phyloP scores from a whole-genome alignment of 2,888 invertebrate species.

The Dasypogon diadema region DNA sequence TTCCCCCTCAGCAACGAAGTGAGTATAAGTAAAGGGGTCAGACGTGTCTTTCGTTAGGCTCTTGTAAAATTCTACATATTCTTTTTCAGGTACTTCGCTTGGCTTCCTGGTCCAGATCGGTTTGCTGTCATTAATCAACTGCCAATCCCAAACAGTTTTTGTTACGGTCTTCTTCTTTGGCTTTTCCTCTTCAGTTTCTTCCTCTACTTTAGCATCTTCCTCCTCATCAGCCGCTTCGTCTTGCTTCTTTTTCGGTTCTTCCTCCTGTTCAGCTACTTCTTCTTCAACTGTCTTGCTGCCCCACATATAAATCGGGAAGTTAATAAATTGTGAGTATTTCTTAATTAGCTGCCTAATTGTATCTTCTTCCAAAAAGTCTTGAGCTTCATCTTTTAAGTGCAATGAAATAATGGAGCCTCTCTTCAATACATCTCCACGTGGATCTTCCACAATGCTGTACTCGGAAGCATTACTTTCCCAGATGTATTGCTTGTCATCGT shows the following conservation, averaged over 20 bases:
- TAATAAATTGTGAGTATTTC: constrained; percentile 99
- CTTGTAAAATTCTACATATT: constrained; percentile 97
- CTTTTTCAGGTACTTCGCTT: constrained; percentile 84
- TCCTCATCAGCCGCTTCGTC: constrained; percentile 70
- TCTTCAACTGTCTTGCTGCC: constrained; percentile 80
- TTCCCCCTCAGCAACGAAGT: constrained; percentile 99
- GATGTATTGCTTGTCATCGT: constrained; percentile 93
- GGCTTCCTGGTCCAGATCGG: constrained; percentile 98
- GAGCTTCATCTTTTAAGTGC: constrained; percentile 96
- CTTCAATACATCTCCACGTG: constrained; percentile 89
- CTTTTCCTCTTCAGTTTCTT: constrained; percentile 77
- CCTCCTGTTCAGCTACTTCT: constrained; percentile 76
- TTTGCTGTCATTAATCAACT: constrained; percentile 94
- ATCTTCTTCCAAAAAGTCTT: constrained; percentile 93
- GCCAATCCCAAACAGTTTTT: constrained; percentile 99
- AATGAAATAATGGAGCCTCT: constrained; percentile 90
- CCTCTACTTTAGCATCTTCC: constrained; percentile 75
- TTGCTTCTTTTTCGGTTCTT: constrained; percentile 65
- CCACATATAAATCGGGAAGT: constrained; percentile 98
- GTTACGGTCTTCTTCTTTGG: constrained; percentile 89
- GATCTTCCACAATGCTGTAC: constrained; percentile 93
- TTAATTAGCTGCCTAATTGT: constrained; percentile 91
- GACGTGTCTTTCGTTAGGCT: constrained; percentile 90
- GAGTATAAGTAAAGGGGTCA: constrained; percentile 84
- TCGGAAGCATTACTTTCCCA: constrained; percentile 97